phyloP scores from a whole-genome alignment of 2,888 invertebrate species.

The Aradus depressus region DNA sequence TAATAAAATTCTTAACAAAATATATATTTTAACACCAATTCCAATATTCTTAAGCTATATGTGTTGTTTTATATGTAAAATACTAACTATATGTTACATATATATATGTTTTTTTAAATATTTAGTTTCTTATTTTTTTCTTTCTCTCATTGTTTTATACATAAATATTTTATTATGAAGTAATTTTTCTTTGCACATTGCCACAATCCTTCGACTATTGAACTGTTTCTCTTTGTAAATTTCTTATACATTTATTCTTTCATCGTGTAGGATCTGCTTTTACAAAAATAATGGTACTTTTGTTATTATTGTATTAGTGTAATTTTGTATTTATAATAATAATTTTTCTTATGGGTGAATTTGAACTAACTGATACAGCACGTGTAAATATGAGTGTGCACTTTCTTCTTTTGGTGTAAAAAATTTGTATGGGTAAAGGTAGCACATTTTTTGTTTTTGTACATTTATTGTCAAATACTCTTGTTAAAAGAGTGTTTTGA shows the following conservation, averaged over 20 bases:
- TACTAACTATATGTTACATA: neutral
- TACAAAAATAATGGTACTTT: neutral
- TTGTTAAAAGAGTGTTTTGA: too few species aligned
- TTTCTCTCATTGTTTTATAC: neutral
- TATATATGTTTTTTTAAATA: neutral
- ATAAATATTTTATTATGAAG: neutral
- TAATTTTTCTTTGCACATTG: neutral
- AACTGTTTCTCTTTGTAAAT: neutral
- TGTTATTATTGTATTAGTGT: neutral
- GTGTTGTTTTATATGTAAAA: neutral
- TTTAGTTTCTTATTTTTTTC: neutral
- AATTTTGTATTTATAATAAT: too few species aligned
- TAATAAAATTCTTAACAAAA: neutral
- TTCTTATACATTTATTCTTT: neutral
- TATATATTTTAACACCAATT: neutral
- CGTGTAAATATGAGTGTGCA: too few species aligned
- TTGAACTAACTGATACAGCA: too few species aligned
- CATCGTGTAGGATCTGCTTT: neutral
- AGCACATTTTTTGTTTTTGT: too few species aligned
- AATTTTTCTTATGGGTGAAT: too few species aligned
- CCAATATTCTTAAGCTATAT: neutral
- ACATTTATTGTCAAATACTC: too few species aligned
- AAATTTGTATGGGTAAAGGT: too few species aligned
- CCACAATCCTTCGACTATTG: conserved; percentile 1
- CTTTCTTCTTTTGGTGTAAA: too few species aligned